Percentiles rank a stretch among this genome's conserved stretches.
phyloP scores from a whole-genome alignment of 35 echinoderm and acorn worm genomes.

The Diadema setosum region DNA sequence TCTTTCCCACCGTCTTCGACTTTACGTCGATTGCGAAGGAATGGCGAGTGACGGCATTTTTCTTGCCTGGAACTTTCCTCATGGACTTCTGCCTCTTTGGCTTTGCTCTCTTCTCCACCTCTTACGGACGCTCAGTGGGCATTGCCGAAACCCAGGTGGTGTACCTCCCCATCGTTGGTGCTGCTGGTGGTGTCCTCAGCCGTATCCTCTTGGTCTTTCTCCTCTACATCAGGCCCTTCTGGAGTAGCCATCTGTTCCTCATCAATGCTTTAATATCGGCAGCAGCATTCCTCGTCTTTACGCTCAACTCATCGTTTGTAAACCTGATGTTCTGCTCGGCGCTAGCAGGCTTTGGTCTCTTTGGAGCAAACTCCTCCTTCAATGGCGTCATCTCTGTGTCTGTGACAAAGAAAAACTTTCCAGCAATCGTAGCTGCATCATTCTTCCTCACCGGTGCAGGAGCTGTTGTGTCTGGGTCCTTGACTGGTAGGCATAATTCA shows the following conservation, averaged over 20 bases:
- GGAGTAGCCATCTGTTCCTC: not conserved
- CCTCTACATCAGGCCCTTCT: not conserved
- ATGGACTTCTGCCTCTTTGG: not conserved
- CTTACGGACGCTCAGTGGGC: not conserved
- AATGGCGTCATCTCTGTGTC: not conserved
- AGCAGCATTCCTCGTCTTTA: not conserved
- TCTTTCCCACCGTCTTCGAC: not conserved
- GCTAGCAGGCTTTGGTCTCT: not conserved
- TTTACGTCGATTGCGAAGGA: not conserved
- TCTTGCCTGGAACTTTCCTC: not conserved
- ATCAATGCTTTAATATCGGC: not conserved
- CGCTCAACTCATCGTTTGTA: not conserved
- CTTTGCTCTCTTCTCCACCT: not conserved
- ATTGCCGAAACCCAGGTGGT: not conserved
- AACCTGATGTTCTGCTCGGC: not conserved
- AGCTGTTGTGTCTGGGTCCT: too few relatives aligned
- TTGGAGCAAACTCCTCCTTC: not conserved
- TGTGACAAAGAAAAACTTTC: not conserved
- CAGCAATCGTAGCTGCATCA: too few relatives aligned
- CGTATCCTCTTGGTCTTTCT: not conserved
- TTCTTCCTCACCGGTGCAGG: too few relatives aligned
- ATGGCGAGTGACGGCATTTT: not conserved
- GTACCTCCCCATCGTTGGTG: not conserved
- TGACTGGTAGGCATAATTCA: too few relatives aligned
- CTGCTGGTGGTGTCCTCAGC: not conserved